Base-by-base conservation (phyloP, 2,113 vertebrate species). In the Dryoscopus gambensis region DNA sequence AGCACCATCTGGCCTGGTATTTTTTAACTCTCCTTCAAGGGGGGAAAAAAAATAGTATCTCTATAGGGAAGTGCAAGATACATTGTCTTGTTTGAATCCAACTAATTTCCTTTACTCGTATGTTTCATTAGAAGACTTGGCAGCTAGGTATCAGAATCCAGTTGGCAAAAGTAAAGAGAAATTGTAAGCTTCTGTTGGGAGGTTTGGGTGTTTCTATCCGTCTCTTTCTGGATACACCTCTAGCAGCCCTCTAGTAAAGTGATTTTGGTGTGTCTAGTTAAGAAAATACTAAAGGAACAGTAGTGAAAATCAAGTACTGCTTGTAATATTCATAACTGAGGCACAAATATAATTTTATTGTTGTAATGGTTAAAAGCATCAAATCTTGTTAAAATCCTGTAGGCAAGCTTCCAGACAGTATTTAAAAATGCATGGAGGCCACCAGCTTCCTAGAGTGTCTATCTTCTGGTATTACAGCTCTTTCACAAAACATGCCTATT, bases 321-420 rank as follows among this genome's bases (percentile, higher is more conserved):
- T 86, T 62, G 12, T 76, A 85, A 35, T 83, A 55, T 25, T 89
- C 13, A 12, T 65, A 53, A 65, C 21, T 50, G 31, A 57, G 42
- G 31, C 28, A 28, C 0, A 0, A 25, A 40, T 53, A 17, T 15
- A 0, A 39, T 23, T 90, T 80, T 62, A 20, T 30, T 3, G 1
- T 11, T 64, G 13, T 52, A 62, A 55, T 13, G 23, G 20, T 75
- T 89, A 56, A 53, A 50, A 85, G n/a, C 62, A 91, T 55, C n/a
- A 53, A 76, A 82, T 73, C 12, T n/a, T 84, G 5, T 70, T 52
- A 23, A 9, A 67, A 56, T 8, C 35, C 53, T 78, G 30, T 40
- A 80, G 60, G 37, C 73, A 71, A 76, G 20, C 31, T 75, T 73
- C 35, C 19, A 65, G 46, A 6, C 13, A 59, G 13, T 57, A 47